Percentiles rank a stretch among this genome's conserved stretches.
Conservation (phyloP, 2,888 invertebrate species). For the Cerastis leucographa region DNA sequence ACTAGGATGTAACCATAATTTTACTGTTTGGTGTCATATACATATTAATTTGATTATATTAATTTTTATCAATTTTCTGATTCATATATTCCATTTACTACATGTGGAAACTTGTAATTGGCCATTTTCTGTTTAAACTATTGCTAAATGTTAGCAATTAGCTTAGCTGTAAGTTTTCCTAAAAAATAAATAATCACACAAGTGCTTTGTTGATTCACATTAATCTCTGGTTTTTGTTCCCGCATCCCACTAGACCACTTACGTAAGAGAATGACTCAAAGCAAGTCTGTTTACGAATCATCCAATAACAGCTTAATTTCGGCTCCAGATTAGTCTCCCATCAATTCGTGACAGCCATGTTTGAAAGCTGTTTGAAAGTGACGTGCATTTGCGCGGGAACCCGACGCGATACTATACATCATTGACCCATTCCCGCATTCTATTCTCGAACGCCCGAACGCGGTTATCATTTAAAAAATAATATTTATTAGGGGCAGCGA, state of each 20-base stretch:
- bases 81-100: no score
- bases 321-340: constrained; percentile 52
- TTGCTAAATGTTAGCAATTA: no score
- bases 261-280: constrained; percentile 64
- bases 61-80: no score
- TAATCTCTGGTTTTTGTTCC: constrained; percentile 49
- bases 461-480: constrained; percentile 58
- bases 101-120: no score
- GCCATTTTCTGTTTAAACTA: no score
- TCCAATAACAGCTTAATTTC: constrained; percentile 62
- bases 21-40: no score
- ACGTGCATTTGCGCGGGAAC: constrained; percentile 63
- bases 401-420: constrained; percentile 53
- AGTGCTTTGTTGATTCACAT: constrained; percentile 46
- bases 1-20: constrained; percentile 52
- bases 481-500: constrained; percentile 51
- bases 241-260: constrained; percentile 55
- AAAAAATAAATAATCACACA: no score
- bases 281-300: constrained; percentile 57
- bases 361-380: constrained; percentile 67
- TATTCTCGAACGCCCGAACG: constrained; percentile 59
- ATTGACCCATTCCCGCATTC: constrained; percentile 63
- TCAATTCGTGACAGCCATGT: constrained; percentile 60
- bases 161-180: no score
- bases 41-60: no score